Base-by-base conservation (phyloP, 2,113 vertebrate species). In the Scomber colias region DNA sequence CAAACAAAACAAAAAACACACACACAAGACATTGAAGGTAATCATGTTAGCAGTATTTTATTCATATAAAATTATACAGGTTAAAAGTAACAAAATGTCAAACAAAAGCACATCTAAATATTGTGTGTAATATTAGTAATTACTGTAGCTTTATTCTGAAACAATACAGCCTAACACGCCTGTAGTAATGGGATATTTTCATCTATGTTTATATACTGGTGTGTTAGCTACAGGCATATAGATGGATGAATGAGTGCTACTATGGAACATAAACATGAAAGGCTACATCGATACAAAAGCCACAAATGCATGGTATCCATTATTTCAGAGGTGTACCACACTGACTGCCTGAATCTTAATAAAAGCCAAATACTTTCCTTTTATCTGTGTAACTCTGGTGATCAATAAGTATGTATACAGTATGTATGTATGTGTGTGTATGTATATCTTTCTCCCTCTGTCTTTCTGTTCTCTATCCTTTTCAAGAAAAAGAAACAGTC, bases 311-410 rank as follows among this genome's bases (percentile, higher is more conserved):
- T 24, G 3, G 21, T 8, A 11, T 27, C 48, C 27, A 31, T 60
- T 77, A 70, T 66, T 62, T 61, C 10, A 57, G 46, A 27, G 50
- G 15, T 50, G 10, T 24, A 71, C 5, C 11, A 77, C 73, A 67
- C 13, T 21, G 51, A 79, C 21, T 55, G 50, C 11, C 50, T 72
- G 27, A 59, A 71, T 66, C 66, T 10, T 75, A 64, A 78, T 75
- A 66, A 79, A 86, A 86, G 73, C 60, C 57, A 51, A 69, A 71
- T 3, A 60, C 16, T 75, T 30, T 72, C 44, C 70, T 75, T 83
- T 78, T 72, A 81, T 81, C 66, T 68, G 40, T 59, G 21, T 3
- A 64, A 40, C 75, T 72, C 44, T 19, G 54, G 44, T 69, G 77
- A 81, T 83, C 74, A 81, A 72, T 83, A 40, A 61, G 10, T 35